Evolutionary conservation across 1,140 invertebrate species (phyloP), one percentile per base, ranked within the genome.

Genomic region (Drosophila ambigua): DNA sequence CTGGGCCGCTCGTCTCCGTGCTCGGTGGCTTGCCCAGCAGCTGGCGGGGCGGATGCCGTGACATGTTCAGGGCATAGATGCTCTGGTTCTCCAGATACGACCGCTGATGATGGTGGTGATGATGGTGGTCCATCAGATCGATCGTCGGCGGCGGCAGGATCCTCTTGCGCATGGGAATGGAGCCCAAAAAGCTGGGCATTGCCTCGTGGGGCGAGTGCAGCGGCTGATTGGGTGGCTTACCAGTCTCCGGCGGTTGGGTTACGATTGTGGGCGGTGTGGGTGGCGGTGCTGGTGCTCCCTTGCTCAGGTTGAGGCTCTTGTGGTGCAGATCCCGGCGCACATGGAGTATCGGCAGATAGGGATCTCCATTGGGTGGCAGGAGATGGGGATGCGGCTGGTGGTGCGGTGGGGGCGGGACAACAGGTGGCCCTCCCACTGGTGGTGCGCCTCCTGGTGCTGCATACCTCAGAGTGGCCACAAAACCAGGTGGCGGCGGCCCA

Each of bases 301-400:
- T 90, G 28, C 72, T 79, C 2, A 53, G 75, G 49, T 85, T 87
- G 43, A 93, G 88, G 53, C 93, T 92, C 54, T 93, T 92, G 72
- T 94, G 94, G 61, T 95, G 93, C 23, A 96, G 91, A 77, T 96
- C 95, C 85, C 95, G 92, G 39, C 96, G 93, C 23, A 96, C 96
- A 76, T 96, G 95, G 26, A 96, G 79, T 66, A 95, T 94, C 2
- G 94, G 94, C 64, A 94, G 91, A 51, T 93, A 92, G 13, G 92
- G 92, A 50, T 93, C 79, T 13, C 81, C 79, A 8, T 80, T 69
- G 6, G 79, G 50, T 7, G 90, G 60, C 8, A 87, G 50, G 23
- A 88, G 41, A 53, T 83, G 76, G 0, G 69, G 41, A 81, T 63
- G 59, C 7, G 31, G 71, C 3, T 39, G 43, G 15, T 53, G 45